phyloP scores from a whole-genome alignment of 2,113 vertebrate species.

The Cyprinodon brontotheroides region DNA sequence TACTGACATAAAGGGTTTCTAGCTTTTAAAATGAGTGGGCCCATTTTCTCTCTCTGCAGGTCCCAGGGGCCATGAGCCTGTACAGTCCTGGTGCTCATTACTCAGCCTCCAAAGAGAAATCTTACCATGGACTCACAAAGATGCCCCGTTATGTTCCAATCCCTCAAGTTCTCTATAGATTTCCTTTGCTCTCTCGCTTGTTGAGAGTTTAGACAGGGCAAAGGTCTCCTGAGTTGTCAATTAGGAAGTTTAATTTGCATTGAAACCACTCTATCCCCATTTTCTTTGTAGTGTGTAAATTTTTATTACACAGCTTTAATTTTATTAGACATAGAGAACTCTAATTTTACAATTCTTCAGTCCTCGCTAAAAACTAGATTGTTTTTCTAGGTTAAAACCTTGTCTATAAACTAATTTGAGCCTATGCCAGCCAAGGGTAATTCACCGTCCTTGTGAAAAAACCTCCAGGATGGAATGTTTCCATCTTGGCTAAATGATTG shows the following conservation, averaged over 20 bases:
- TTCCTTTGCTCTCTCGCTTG: constrained; percentile 35
- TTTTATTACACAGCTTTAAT: not conserved
- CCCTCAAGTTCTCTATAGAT: constrained; percentile 30
- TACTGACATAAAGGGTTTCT: constrained; percentile 25
- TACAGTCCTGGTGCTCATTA: constrained; percentile 49
- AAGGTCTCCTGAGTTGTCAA: constrained; percentile 39
- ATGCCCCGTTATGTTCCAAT: constrained; percentile 33
- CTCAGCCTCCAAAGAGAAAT: constrained; percentile 57
- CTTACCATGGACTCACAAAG: constrained; percentile 32
- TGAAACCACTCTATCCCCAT: constrained; percentile 12
- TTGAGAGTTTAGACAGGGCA: constrained; percentile 39
- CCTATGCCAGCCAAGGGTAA: constrained; percentile 29
- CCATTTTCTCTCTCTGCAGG: constrained; percentile 19
- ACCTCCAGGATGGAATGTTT: constrained; percentile 58
- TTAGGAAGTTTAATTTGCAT: constrained; percentile 24
- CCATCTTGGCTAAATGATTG: constrained; percentile 71
- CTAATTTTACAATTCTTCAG: not conserved
- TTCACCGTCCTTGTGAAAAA: constrained; percentile 61
- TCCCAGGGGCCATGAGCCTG: constrained; percentile 22
- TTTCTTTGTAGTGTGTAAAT: constrained; percentile 19
- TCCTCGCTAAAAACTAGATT: constrained; percentile 16
- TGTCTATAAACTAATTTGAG: constrained; percentile 44
- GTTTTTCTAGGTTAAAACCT: constrained; percentile 26
- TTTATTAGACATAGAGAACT: not conserved
- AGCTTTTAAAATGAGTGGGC: constrained; percentile 14